A percentile compares a stretch with the other conserved stretches of the same genome.
Conservation (phyloP, 2,797 vertebrate species). For the Manis crassicaudata region DNA sequence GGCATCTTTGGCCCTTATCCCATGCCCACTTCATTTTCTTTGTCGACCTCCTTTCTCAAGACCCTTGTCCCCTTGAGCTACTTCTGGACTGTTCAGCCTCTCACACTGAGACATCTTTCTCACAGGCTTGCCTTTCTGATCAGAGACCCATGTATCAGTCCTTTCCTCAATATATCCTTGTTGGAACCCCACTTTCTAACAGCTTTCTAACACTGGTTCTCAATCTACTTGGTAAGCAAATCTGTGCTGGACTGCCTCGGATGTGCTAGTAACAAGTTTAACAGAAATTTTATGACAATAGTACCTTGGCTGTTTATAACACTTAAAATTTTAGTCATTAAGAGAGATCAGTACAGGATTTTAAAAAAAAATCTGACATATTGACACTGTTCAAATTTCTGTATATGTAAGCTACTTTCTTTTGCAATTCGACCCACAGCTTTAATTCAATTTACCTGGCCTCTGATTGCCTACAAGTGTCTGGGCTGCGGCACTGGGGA, state of each 20-base stretch:
- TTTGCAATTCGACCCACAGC: background rate
- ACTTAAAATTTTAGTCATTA: slow-evolving; percentile 31
- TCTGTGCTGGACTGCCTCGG: background rate
- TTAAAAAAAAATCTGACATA: background rate
- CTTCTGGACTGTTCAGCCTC: background rate
- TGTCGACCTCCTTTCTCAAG: background rate
- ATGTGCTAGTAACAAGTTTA: background rate
- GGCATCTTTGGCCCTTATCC: background rate
- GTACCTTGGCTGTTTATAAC: background rate
- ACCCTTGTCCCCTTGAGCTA: background rate
- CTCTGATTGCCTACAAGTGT: background rate
- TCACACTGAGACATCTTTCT: background rate
- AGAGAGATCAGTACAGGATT: background rate
- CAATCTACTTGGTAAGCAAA: background rate
- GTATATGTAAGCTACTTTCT: background rate
- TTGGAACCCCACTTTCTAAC: background rate
- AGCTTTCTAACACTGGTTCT: background rate
- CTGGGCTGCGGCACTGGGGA: background rate
- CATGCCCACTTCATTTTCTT: background rate
- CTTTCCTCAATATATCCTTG: background rate
- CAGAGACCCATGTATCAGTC: background rate
- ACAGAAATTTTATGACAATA: background rate
- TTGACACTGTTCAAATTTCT: background rate
- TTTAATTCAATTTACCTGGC: background rate
- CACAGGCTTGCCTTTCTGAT: background rate